Evolutionary conservation across 2,888 invertebrate genomes (phyloP), one percentile per base, ranked within the genome.

Genomic region (Tetramorium bicarinatum): DNA sequence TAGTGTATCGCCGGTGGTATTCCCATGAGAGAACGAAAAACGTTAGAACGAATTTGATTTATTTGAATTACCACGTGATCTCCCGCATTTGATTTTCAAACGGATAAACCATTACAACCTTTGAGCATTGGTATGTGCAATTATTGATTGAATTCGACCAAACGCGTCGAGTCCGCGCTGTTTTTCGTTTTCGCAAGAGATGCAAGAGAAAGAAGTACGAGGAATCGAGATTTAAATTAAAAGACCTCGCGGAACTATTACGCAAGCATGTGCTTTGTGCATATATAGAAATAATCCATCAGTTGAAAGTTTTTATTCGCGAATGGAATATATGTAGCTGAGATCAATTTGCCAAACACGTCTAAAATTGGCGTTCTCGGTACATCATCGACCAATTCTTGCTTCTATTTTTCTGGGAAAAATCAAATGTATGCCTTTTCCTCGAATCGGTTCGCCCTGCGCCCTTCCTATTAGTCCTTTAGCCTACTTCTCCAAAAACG

Each of bases 31-130:
- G 15, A n/a, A 56, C 29, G 67, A 54, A 56, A 56, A 72, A 49
- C 47, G 47, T 67, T 52, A 38, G 56, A 71, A 18, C n/a, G 25
- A 80, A 54, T 80, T 38, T 59, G 79, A 79, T 56, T 79, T 47
- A 47, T 66, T 44, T 4, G 29, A 2, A 49, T 41, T 38, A 25
- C 41, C 44, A 44, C 56, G 15, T 15, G 69, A 67, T 66, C 29
- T 34, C n/a, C 41, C 52, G 34, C 41, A 44, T 56, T 54, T 67
- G 29, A 56, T 67, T 41, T 67, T 67, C 41, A 67, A 77, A 41
- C 41, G 21, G 54, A 54, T 77, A 52, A 29, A 54, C 15, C n/a
- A n/a, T 11, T 25, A 29, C 18, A n/a, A 52, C 9, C 29, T 29
- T 54, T 9, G 52, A 7, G n/a, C n/a, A 52, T 54, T n/a, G 66